phyloP scores from a whole-genome alignment of 2,888 invertebrate genomes.

The Lapara coniferarum region DNA sequence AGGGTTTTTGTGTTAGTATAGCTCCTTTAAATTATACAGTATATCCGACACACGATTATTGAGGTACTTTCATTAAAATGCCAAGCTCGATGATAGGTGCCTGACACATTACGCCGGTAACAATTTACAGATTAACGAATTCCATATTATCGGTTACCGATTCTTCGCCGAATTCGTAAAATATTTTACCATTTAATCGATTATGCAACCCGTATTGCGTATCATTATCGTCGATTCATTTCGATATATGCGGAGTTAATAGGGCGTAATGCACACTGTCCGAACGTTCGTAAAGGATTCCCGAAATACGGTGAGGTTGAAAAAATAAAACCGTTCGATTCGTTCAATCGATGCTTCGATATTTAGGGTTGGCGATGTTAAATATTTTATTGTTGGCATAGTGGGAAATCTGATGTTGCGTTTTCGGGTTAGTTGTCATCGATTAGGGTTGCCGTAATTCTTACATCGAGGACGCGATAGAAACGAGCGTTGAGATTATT shows the following conservation, averaged over 20 bases:
- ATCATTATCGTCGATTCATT: constrained; percentile 8
- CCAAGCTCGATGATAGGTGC: too few species aligned
- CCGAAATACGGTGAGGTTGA: constrained; percentile 36
- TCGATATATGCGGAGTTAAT: constrained; percentile 25
- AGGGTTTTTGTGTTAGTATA: too few species aligned
- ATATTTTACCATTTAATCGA: constrained; percentile 8
- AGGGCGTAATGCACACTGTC: constrained; percentile 23
- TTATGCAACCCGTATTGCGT: constrained; percentile 6
- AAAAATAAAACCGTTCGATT: constrained; percentile 51
- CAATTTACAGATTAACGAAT: background rate
- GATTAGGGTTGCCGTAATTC: too few species aligned
- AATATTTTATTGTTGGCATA: background rate
- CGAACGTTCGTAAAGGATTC: constrained; percentile 24
- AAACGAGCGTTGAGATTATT: too few species aligned
- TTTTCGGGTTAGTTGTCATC: too few species aligned
- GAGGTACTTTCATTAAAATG: too few species aligned
- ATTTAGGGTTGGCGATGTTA: constrained; percentile 42
- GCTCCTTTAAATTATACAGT: too few species aligned
- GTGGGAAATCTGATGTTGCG: background rate
- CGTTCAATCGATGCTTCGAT: constrained; percentile 42
- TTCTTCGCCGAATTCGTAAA: background rate
- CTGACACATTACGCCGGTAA: background rate
- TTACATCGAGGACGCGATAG: too few species aligned
- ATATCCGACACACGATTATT: too few species aligned
- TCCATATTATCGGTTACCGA: background rate